These are phyloP conservation scores for Acronicta psi DNA, from an alignment of 2,888 invertebrate genomes.

Conservation along the genomic window DNA sequence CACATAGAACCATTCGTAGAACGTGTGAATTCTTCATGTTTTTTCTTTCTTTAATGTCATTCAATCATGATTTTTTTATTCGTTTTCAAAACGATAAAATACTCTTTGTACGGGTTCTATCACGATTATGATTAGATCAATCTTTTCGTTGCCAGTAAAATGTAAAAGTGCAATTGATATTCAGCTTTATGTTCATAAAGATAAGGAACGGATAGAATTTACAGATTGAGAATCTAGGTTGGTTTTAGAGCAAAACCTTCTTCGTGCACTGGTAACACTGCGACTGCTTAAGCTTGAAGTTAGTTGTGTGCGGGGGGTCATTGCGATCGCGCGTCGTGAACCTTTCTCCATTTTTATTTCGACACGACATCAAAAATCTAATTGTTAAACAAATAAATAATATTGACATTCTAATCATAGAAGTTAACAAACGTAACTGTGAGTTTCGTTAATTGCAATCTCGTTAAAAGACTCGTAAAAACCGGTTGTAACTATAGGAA, in stretches of 20 bases:
- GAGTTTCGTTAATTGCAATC: conserved; percentile 42
- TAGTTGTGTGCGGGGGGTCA: conserved; percentile 68
- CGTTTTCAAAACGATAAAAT: conserved; percentile 66
- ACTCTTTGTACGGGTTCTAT: conserved; percentile 73
- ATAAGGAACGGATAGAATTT: conserved; percentile 30
- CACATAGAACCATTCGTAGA: conserved; percentile 27
- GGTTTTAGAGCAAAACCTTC: conserved; percentile 63
- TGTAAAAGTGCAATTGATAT: conserved; percentile 9
- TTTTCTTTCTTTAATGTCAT: conserved; percentile 62
- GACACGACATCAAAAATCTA: conserved; percentile 54
- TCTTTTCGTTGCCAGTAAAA: conserved; percentile 12
- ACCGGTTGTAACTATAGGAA: conserved; percentile 73
- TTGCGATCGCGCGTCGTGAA: conserved; percentile 59
- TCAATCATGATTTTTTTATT: conserved; percentile 72
- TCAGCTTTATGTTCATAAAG: conserved; percentile 7
- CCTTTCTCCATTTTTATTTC: conserved; percentile 39
- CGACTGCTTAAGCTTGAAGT: conserved; percentile 51
- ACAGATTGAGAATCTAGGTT: conserved; percentile 18
- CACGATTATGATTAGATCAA: conserved; percentile 64
- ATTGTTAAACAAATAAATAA: conserved; percentile 56
- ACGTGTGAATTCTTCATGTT: conserved; percentile 65
- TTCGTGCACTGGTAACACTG: conserved; percentile 68
- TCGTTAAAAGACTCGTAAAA: conserved; percentile 45
- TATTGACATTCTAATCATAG: conserved; percentile 49
- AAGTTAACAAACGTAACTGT: conserved; percentile 42